Evolutionary conservation across 2,797 vertebrate genomes (phyloP).

Genomic region (Tokudaia muenninki): DNA sequence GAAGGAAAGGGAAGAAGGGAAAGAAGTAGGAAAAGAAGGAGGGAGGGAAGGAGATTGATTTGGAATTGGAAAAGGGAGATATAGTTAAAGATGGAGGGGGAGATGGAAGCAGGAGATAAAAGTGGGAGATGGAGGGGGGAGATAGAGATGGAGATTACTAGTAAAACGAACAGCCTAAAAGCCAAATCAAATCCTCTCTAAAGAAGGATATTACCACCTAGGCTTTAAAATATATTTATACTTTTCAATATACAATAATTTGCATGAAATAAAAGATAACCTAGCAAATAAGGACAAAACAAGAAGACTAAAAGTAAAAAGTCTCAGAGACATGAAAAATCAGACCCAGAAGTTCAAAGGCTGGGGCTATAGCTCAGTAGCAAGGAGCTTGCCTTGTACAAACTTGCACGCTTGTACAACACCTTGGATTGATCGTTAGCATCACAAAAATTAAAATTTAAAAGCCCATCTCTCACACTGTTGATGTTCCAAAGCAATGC

Average conservation of each 20-base stretch:
- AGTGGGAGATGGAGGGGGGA: neutral
- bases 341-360: neutral
- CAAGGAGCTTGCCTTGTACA: neutral
- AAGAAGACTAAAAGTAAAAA: neutral
- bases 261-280: neutral
- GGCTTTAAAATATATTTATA: slow-evolving; percentile 7
- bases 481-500: slow-evolving; percentile 11
- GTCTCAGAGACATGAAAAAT: neutral
- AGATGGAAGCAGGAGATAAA: neutral
- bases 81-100: neutral
- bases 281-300: slow-evolving; percentile 51
- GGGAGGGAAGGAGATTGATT: neutral
- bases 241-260: neutral
- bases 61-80: neutral
- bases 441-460: neutral
- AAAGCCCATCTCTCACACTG: slow-evolving; percentile 60
- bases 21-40: no score
- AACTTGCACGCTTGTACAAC: neutral
- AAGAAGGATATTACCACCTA: neutral
- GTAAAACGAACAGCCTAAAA: neutral
- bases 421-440: neutral
- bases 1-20: accelerated
- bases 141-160: neutral
- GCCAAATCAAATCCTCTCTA: slow-evolving; percentile 17
- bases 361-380: neutral